Percentiles rank a stretch among this genome's conserved stretches.
Conservation (phyloP, 1,140 invertebrate genomes). For the Camponotus pennsylvanicus region DNA sequence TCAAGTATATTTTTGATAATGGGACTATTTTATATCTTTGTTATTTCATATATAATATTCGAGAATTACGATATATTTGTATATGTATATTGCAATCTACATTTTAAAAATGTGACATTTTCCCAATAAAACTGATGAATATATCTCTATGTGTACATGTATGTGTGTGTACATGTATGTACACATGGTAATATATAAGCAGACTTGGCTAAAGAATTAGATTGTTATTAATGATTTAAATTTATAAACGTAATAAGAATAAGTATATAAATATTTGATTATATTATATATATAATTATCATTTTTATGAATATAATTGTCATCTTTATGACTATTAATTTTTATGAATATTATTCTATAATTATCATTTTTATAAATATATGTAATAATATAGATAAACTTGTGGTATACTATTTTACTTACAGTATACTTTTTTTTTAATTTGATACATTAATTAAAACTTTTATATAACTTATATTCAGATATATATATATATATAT, state of each 20-base stretch:
- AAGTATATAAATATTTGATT: neutral
- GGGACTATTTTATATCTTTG: neutral
- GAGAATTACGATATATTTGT: neutral
- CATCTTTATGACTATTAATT: neutral
- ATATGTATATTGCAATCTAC: neutral
- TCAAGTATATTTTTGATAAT: conserved; percentile 1
- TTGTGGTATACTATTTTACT: neutral
- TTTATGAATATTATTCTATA: too few species aligned
- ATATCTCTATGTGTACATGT: neutral
- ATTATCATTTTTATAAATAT: conserved; percentile 2
- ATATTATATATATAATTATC: neutral
- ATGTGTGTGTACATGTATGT: too few species aligned
- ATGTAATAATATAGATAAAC: neutral
- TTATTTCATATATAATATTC: neutral
- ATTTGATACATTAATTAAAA: neutral
- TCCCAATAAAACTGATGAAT: neutral
- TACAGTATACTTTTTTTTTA: neutral
- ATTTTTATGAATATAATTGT: conserved; percentile 8
- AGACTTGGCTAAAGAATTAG: neutral
- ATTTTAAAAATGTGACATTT: neutral
- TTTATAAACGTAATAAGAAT: neutral
- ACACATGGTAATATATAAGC: neutral
- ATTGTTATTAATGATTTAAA: neutral
- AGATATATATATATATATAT: neutral
- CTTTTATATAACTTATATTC: neutral